Percentiles rank a stretch among this genome's conserved stretches.
Evolutionary conservation across 2,113 vertebrate species (phyloP).

Genomic region (Xiphophorus couchianus): DNA sequence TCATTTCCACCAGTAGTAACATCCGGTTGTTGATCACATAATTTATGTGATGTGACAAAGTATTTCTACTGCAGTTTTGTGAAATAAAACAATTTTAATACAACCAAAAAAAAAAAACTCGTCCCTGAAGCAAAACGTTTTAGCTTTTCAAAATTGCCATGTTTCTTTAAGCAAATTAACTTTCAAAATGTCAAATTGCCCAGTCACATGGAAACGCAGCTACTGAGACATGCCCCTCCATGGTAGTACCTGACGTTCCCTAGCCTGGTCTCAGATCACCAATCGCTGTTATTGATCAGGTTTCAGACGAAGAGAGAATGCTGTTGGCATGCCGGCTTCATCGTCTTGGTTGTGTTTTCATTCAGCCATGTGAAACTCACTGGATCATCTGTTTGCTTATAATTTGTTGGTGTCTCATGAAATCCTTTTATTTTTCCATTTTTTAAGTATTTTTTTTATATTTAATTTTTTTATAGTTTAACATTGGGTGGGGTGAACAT

Average conservation of each 20-base stretch:
- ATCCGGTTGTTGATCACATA: too few relatives aligned
- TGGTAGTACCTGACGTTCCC: slow-evolving; percentile 12
- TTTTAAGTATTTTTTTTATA: not conserved
- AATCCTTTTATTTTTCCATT: slow-evolving; percentile 7
- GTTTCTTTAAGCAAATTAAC: too few relatives aligned
- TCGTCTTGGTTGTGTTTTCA: slow-evolving; percentile 27
- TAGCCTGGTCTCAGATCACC: slow-evolving; percentile 18
- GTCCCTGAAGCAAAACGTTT: too few relatives aligned
- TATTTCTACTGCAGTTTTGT: too few relatives aligned
- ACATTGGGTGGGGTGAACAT: not conserved
- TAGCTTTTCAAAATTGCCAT: too few relatives aligned
- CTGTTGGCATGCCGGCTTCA: slow-evolving; percentile 63
- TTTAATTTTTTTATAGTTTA: not conserved
- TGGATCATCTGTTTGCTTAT: slow-evolving; percentile 9
- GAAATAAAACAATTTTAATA: too few relatives aligned
- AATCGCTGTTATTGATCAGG: slow-evolving; percentile 24
- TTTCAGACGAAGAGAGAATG: slow-evolving; percentile 57
- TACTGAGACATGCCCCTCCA: slow-evolving; percentile 18
- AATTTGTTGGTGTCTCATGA: slow-evolving; percentile 2
- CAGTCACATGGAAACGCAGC: too few relatives aligned
- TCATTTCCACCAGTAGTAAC: too few relatives aligned
- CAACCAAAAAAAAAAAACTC: too few relatives aligned
- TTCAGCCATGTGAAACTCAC: slow-evolving; percentile 11
- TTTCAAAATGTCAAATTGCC: too few relatives aligned
- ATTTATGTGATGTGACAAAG: too few relatives aligned